A percentile compares a stretch with the other conserved stretches of the same genome.
Evolutionary conservation across 2,888 invertebrate genomes (phyloP).

Genomic region (Cenopis cana): DNA sequence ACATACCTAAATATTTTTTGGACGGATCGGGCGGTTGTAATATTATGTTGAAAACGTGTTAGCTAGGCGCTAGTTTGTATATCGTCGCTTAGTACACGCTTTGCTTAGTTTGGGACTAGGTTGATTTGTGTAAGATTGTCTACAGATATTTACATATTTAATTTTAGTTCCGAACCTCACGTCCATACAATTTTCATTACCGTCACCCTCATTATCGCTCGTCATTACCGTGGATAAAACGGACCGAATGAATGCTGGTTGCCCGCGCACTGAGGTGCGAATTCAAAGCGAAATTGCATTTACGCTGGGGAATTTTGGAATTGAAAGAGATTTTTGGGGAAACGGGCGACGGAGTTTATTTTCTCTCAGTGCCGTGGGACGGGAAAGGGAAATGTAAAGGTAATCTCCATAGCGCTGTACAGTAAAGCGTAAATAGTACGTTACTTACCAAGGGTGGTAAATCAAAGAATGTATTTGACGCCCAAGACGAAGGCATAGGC

Average conservation of each 20-base stretch:
- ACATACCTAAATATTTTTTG: too few relatives aligned
- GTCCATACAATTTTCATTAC: slow-evolving; percentile 29
- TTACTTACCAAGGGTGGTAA: neutral
- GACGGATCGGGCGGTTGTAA: too few relatives aligned
- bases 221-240: slow-evolving; percentile 44
- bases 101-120: too few relatives aligned
- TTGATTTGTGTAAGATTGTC: too few relatives aligned
- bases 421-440: too few relatives aligned
- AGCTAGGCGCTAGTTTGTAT: too few relatives aligned
- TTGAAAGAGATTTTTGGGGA: slow-evolving; percentile 21
- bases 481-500: too few relatives aligned
- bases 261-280: slow-evolving; percentile 65
- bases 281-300: slow-evolving; percentile 54
- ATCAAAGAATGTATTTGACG: too few relatives aligned
- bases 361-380: neutral
- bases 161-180: neutral
- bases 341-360: slow-evolving; percentile 11
- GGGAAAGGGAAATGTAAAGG: neutral
- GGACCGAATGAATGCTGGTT: slow-evolving; percentile 40
- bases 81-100: too few relatives aligned
- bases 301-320: slow-evolving; percentile 18
- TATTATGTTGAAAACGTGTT: too few relatives aligned
- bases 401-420: neutral
- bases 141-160: too few relatives aligned
- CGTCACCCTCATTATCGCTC: slow-evolving; percentile 43